These are phyloP conservation scores for Nemoura dubitans DNA, from an alignment of 2,888 invertebrate species.

Conservation along the genomic window DNA sequence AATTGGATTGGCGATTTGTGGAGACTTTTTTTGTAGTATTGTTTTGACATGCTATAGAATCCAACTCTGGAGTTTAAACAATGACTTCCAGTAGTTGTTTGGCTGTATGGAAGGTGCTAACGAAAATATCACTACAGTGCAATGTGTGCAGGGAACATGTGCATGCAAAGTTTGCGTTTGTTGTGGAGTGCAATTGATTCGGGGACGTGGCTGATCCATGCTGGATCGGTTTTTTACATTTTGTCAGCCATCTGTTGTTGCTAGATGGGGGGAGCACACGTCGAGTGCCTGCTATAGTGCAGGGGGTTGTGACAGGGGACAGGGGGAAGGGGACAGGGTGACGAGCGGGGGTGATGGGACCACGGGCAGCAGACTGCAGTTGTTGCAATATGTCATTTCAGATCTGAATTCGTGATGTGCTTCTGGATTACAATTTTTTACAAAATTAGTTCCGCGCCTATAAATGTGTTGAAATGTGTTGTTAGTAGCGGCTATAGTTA, in stretches of 20 bases:
- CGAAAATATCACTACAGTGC: background rate
- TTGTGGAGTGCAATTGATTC: background rate
- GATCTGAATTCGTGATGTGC: background rate
- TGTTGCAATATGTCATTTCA: background rate
- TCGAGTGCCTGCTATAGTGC: background rate
- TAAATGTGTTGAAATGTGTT: background rate
- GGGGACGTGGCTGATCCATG: background rate
- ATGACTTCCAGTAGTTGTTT: background rate
- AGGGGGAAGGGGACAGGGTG: no score
- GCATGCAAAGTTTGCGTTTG: background rate
- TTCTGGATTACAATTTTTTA: background rate
- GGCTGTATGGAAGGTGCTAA: background rate
- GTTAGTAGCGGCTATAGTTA: background rate
- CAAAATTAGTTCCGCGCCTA: background rate
- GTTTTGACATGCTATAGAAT: background rate
- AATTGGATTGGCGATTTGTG: background rate
- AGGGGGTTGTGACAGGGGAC: no score
- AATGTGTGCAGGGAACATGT: background rate
- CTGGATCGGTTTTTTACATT: background rate
- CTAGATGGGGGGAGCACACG: background rate
- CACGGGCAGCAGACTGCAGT: background rate
- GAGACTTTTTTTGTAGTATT: background rate
- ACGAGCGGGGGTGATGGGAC: no score
- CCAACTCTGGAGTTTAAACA: background rate
- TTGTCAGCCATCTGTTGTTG: conserved; percentile 4